Percentiles rank a stretch among this genome's conserved stretches.
phyloP scores from a whole-genome alignment of 2,113 vertebrate genomes.

The Cnemophilus loriae region DNA sequence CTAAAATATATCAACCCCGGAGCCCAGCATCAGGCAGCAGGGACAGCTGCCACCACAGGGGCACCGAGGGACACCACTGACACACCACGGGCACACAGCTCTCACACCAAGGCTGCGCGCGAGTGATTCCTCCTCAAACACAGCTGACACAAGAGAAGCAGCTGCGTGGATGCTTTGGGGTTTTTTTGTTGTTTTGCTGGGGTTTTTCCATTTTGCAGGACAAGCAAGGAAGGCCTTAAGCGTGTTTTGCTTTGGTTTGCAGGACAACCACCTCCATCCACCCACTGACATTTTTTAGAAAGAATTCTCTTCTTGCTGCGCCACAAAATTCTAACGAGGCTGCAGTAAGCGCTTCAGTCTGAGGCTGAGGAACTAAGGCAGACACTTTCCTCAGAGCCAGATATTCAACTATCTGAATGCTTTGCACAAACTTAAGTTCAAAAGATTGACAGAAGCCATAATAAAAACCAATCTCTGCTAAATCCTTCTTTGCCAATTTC shows the following conservation, averaged over 20 bases:
- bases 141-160: background rate
- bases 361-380: background rate
- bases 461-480: background rate
- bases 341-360: background rate
- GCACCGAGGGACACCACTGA: background rate
- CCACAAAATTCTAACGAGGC: background rate
- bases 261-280: background rate
- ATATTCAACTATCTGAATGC: background rate
- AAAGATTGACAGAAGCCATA: background rate
- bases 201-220: background rate
- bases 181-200: background rate
- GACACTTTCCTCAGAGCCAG: background rate
- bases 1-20: background rate
- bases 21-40: background rate
- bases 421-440: background rate
- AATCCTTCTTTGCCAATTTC: background rate
- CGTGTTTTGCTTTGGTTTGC: background rate
- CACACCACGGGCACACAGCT: background rate
- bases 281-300: constrained; percentile 9
- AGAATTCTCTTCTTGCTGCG: background rate
- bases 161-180: background rate
- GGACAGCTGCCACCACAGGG: background rate
- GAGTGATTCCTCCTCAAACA: background rate
- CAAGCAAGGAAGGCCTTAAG: background rate
- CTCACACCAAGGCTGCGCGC: accelerated